These are phyloP conservation scores for Cladopsammia gracilis DNA, from an alignment of 64 coral and sea anemone species.

Conservation along the genomic window DNA sequence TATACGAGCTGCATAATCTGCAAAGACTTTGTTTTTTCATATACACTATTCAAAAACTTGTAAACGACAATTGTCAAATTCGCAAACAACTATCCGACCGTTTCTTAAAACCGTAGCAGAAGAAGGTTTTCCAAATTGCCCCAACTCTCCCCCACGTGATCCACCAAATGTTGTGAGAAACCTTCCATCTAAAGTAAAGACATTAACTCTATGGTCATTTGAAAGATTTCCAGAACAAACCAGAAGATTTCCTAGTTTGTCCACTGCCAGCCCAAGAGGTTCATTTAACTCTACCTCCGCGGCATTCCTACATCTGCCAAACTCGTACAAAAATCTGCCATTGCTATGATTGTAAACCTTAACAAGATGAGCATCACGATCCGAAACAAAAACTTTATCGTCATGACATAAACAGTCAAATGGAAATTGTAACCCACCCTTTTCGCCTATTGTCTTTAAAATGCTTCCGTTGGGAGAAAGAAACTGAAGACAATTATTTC, in stretches of 20 bases:
- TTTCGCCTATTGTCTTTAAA: background rate
- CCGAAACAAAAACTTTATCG: background rate
- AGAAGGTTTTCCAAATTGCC: background rate
- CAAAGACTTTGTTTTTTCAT: too few species aligned
- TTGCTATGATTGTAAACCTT: background rate
- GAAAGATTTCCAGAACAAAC: background rate
- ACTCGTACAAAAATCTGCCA: slow-evolving; percentile 6
- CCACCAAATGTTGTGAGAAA: slow-evolving; percentile 7
- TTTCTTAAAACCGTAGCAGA: background rate
- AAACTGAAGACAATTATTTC: background rate
- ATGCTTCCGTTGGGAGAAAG: background rate
- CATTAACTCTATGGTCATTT: background rate
- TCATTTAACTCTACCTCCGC: background rate
- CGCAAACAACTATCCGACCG: slow-evolving; percentile 11
- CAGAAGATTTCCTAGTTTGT: slow-evolving; percentile 25
- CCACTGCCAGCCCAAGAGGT: slow-evolving; percentile 33
- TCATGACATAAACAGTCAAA: background rate
- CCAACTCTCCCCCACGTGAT: background rate
- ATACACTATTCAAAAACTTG: background rate
- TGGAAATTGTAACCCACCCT: background rate
- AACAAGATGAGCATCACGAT: background rate
- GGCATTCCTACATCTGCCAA: background rate
- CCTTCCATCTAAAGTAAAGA: slow-evolving; percentile 12
- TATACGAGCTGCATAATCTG: too few species aligned
- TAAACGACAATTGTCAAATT: background rate